Conservation (phyloP, 2,797 vertebrate genomes). For the Adrianichthys oophorus region DNA sequence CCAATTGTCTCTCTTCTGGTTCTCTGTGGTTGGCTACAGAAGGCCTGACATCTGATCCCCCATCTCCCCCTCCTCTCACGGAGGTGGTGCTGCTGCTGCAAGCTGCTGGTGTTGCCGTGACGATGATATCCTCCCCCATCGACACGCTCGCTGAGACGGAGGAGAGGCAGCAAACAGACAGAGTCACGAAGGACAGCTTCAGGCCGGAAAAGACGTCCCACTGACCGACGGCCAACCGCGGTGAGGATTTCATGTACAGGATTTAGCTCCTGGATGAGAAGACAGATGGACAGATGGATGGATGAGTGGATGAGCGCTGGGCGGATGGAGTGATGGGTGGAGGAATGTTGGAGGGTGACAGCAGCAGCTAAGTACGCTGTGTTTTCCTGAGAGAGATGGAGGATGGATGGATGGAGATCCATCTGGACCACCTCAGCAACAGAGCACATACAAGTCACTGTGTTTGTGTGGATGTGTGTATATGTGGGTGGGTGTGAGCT, state of each 20-base stretch:
- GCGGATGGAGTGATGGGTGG: constrained; percentile 24
- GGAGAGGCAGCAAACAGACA: constrained; percentile 50
- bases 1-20: no score
- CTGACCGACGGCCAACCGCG: constrained; percentile 27
- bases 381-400: constrained; percentile 11
- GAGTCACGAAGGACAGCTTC: constrained; percentile 54
- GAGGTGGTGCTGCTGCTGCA: constrained; percentile 50
- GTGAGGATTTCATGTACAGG: constrained; percentile 33
- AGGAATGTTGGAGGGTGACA: constrained; percentile 46
- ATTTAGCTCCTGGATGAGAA: background rate
- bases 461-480: constrained; percentile 25
- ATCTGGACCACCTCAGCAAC: constrained; percentile 24
- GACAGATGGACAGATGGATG: background rate
- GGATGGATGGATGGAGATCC: constrained; percentile 2
- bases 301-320: constrained; percentile 3
- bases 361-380: constrained; percentile 50
- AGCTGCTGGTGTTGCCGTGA: constrained; percentile 71
- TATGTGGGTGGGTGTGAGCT: constrained; percentile 19
- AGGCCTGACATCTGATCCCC: no score
- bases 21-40: no score
- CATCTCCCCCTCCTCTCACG: no score
- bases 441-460: constrained; percentile 13
- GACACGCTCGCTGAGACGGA: constrained; percentile 19
- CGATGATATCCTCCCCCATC: constrained; percentile 58
- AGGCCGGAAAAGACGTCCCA: constrained; percentile 56